Conservation (phyloP, 2,888 invertebrate species). For the Sclerodermus sp. region DNA sequence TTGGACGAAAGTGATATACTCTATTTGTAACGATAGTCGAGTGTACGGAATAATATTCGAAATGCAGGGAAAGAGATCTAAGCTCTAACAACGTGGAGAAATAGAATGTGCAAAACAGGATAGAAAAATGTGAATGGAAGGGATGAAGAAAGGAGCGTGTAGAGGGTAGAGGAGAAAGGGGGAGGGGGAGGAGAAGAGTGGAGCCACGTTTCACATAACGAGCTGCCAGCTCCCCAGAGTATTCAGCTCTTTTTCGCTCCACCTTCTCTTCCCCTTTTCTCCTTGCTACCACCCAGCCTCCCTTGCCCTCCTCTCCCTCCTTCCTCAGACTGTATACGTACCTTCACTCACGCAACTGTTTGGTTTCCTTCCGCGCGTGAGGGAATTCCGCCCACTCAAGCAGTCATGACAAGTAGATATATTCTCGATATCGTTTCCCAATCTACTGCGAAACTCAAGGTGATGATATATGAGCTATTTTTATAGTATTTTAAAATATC, state of each 20-base stretch:
- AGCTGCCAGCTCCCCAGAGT: conserved; percentile 55
- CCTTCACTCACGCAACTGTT: conserved; percentile 30
- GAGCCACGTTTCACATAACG: conserved; percentile 54
- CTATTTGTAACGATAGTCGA: too few relatives aligned
- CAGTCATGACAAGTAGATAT: conserved; percentile 6
- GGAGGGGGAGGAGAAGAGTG: conserved; percentile 25
- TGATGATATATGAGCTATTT: too few relatives aligned
- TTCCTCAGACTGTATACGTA: background rate
- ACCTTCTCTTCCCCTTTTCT: conserved; percentile 18
- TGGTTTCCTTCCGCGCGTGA: conserved; percentile 38
- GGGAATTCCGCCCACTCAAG: conserved; percentile 32
- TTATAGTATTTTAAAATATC: too few relatives aligned
- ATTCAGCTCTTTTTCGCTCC: conserved; percentile 40
- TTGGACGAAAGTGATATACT: too few relatives aligned
- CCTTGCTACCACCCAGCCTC: conserved; percentile 6
- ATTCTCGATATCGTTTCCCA: conserved; percentile 8
- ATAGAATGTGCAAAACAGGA: background rate
- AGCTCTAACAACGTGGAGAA: too few relatives aligned
- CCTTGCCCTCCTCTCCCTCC: background rate
- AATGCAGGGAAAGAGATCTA: too few relatives aligned
- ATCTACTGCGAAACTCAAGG: too few relatives aligned
- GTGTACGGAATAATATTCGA: too few relatives aligned
- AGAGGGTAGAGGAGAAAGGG: background rate
- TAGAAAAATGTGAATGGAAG: background rate
- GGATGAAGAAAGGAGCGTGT: background rate